These are phyloP conservation scores for Brachyistius frenatus DNA, from an alignment of 2,113 vertebrate species.

Conservation along the genomic window DNA sequence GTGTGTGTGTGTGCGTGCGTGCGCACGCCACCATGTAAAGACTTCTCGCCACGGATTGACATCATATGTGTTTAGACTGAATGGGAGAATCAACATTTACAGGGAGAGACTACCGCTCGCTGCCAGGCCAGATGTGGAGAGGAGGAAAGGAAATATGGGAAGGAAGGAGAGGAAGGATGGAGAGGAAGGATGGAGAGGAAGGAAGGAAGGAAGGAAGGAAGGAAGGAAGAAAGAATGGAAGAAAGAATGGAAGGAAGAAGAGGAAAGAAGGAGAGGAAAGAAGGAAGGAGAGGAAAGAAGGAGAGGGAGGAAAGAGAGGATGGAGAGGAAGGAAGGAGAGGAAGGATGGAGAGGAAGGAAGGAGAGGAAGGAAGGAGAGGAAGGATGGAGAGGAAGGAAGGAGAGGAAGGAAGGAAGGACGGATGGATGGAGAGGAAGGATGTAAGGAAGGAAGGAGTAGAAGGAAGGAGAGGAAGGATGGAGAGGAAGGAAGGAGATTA, in stretches of 20 bases:
- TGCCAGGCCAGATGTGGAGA: constrained; percentile 55
- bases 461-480: background rate
- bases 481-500: constrained; percentile 24
- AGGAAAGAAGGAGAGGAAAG: background rate
- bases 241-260: background rate
- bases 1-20: too few species aligned
- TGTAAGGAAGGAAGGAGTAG: constrained; percentile 1
- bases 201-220: background rate
- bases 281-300: background rate
- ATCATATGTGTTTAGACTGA: constrained; percentile 71
- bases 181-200: background rate
- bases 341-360: constrained; percentile 19
- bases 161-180: constrained; percentile 9
- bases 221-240: constrained; percentile 6
- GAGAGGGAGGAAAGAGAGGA: constrained; percentile 11
- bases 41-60: constrained; percentile 39
- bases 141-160: background rate
- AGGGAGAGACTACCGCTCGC: constrained; percentile 28
- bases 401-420: constrained; percentile 2
- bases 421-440: too few species aligned
- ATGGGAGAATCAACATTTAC: constrained; percentile 37
- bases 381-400: constrained; percentile 15
- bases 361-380: background rate
- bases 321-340: constrained; percentile 16
- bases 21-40: constrained; percentile 13